Base-by-base conservation (phyloP, 2,888 invertebrate genomes). In the Gnatocerus cornutus region DNA sequence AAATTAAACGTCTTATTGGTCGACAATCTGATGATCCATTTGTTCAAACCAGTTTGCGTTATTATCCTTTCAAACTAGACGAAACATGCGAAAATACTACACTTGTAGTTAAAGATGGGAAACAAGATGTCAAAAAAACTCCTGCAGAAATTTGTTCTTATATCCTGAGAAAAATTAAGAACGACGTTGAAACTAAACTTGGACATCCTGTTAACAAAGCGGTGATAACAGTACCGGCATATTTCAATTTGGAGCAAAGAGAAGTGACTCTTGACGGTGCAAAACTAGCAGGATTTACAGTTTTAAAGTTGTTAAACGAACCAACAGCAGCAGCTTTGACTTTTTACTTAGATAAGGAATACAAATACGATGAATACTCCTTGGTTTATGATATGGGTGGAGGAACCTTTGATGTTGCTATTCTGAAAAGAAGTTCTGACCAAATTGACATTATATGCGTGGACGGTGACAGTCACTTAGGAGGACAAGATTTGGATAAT, bases 151-250 rank as follows among this genome's bases (percentile, higher is more conserved):
- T 50, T 7, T 50, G 12, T 29, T 3, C 48, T 5, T 1, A 1
- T 13, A 14, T 46, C 2, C 16, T 46, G 4, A 16, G 8, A 8
- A 16, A 16, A 3, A 14, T 46, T 5, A 46, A 46, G 16, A 50
- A 21, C 1, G 27, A 10, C 29, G 12, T 3, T 3, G 10, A n/a
- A 29, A 6, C 6, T 8, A 29, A 29, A 50, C 8, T 50, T 8
- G 27, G 48, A 9, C 10, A 29, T 9, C 3, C 48, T 10, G 29
- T 50, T 3, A 10, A 37, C 7, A 75, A 71, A 61, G 77, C 73
- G 6, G 76, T 78, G 7, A 72, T 78, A 21, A 78, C 79, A 3
- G 78, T 79, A n/a, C 79, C 79, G 1, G 78, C 77, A 0, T 74
- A 76, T 71, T 79, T 79, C 33, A 76, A 73, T 67, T 71, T 77